phyloP scores from a whole-genome alignment of 2,888 invertebrate genomes.

The Pristionchus entomophagus region DNA sequence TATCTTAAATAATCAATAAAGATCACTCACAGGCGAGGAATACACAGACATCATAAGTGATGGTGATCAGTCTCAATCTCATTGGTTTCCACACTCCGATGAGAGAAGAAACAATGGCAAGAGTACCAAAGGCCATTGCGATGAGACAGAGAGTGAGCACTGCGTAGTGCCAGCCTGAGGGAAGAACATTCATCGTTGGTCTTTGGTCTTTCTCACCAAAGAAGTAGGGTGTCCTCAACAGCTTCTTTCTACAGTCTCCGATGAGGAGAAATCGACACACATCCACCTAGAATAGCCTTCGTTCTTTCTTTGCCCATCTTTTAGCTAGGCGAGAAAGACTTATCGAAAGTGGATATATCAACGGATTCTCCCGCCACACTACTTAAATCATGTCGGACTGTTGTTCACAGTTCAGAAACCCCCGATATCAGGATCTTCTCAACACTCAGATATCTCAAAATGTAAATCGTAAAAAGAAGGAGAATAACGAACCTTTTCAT shows the following conservation, averaged over 20 bases:
- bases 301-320: not conserved
- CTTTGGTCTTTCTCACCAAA: slow-evolving; percentile 62
- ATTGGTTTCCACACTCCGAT: slow-evolving; percentile 61
- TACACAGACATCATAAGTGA: slow-evolving; percentile 15
- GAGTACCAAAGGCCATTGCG: slow-evolving; percentile 57
- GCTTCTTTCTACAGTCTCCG: slow-evolving; percentile 74
- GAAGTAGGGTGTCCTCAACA: slow-evolving; percentile 74
- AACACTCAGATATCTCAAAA: too few relatives aligned
- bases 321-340: too few relatives aligned
- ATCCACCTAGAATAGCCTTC: slow-evolving; percentile 60
- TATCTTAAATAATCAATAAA: too few relatives aligned
- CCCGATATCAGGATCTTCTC: too few relatives aligned
- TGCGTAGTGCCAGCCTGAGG: slow-evolving; percentile 74
- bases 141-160: slow-evolving; percentile 67
- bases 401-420: too few relatives aligned
- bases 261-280: slow-evolving; percentile 74
- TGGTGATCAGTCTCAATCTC: slow-evolving; percentile 13
- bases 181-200: not conserved
- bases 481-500: slow-evolving; percentile 67
- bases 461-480: too few relatives aligned
- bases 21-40: slow-evolving; percentile 26
- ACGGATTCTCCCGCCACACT: too few relatives aligned
- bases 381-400: too few relatives aligned
- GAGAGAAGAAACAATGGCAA: slow-evolving; percentile 57
- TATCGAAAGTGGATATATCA: not conserved